These are phyloP conservation scores for Aphidius colemani DNA, from an alignment of 2,888 invertebrate genomes.

Conservation along the genomic window DNA sequence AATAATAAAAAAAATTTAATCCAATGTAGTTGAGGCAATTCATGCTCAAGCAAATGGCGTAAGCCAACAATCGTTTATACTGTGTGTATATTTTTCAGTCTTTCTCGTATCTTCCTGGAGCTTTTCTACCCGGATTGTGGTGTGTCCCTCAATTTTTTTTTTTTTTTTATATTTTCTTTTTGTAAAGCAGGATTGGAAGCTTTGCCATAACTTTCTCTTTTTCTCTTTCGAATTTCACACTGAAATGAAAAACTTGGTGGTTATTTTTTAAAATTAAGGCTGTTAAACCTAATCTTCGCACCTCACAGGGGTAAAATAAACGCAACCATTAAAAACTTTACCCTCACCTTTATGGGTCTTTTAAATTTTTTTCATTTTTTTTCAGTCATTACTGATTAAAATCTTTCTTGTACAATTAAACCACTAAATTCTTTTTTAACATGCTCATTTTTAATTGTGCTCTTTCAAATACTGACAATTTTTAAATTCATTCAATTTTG, in stretches of 20 bases:
- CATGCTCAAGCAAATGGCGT: conserved; percentile 27
- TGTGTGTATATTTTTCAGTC: too few species aligned
- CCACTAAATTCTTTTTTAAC: too few species aligned
- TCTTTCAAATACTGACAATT: too few species aligned
- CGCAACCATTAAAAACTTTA: conserved; percentile 12
- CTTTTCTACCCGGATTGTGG: too few species aligned
- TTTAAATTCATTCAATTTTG: too few species aligned
- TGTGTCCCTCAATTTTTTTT: too few species aligned
- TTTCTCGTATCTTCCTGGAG: too few species aligned
- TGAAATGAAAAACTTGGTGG: conserved; percentile 24
- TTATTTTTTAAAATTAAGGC: conserved; percentile 55
- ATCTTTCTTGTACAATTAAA: neutral
- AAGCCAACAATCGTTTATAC: conserved; percentile 18
- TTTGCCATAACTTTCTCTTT: conserved; percentile 12
- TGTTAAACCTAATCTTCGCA: conserved; percentile 53
- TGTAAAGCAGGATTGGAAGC: too few species aligned
- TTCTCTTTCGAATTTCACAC: conserved; percentile 14
- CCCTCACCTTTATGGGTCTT: conserved; percentile 32
- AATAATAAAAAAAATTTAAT: conserved; percentile 12
- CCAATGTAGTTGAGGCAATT: conserved; percentile 17
- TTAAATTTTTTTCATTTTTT: conserved; percentile 43
- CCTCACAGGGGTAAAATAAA: conserved; percentile 24
- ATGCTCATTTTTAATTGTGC: too few species aligned
- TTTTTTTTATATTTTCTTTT: too few species aligned
- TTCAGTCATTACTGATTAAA: conserved; percentile 28